phyloP scores from a whole-genome alignment of 2,797 vertebrate species.

The Tauraco hartlaubi region DNA sequence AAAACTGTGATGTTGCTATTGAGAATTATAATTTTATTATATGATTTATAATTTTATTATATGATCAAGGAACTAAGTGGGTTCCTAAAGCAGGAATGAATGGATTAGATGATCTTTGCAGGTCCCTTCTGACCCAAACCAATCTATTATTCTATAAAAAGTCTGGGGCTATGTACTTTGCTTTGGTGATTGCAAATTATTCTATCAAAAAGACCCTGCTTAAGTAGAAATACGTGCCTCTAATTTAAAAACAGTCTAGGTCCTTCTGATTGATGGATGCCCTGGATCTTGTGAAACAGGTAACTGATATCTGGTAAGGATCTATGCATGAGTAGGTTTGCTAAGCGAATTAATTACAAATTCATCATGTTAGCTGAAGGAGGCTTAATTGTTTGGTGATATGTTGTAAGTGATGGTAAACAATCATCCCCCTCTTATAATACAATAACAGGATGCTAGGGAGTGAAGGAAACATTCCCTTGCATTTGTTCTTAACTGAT shows the following conservation, averaged over 20 bases:
- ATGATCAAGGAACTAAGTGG: neutral
- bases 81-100: neutral
- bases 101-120: neutral
- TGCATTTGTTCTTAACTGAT: conserved; percentile 27
- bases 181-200: neutral
- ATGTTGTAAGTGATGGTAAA: neutral
- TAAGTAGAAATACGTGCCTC: neutral
- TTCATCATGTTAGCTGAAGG: conserved; percentile 31
- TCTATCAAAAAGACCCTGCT: neutral
- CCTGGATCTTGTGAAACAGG: neutral
- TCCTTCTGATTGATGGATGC: neutral
- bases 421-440: neutral
- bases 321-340: conserved; percentile 40
- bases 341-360: conserved; percentile 54
- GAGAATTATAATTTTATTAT: neutral
- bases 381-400: conserved; percentile 50
- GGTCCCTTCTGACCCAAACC: neutral
- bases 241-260: neutral
- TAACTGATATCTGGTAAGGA: conserved; percentile 47
- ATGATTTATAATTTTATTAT: neutral
- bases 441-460: conserved; percentile 23
- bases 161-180: neutral
- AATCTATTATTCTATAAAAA: neutral
- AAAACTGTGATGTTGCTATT: neutral
- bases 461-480: neutral